Evolutionary conservation across 1,140 invertebrate genomes (phyloP).

Genomic region (Drosophila sp.): DNA sequence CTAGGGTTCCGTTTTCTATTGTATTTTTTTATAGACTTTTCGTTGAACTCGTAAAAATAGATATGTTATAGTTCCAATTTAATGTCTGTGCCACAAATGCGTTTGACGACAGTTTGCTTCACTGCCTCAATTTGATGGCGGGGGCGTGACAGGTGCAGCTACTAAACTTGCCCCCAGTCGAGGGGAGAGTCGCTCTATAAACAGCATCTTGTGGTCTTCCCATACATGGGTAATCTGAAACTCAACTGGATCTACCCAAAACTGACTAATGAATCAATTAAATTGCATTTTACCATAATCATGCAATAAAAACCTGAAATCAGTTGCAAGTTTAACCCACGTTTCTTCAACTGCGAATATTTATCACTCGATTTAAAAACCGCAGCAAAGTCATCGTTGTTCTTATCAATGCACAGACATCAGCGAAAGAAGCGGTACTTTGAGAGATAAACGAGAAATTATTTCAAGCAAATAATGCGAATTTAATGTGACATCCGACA

Average conservation of each 20-base stretch:
- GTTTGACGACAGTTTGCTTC: conserved; percentile 59
- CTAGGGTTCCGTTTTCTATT: not conserved
- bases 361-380: conserved; percentile 49
- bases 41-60: conserved; percentile 78
- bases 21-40: conserved; percentile 69
- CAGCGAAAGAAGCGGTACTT: conserved; percentile 14
- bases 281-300: conserved; percentile 63
- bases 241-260: conserved; percentile 17
- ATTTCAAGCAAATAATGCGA: conserved; percentile 80
- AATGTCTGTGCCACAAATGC: conserved; percentile 65
- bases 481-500: conserved; percentile 79
- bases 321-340: conserved; percentile 25
- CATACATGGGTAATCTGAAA: conserved; percentile 45
- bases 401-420: conserved; percentile 52
- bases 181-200: not conserved
- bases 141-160: conserved; percentile 63
- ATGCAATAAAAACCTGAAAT: conserved; percentile 34
- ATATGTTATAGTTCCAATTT: conserved; percentile 72
- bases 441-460: conserved; percentile 68
- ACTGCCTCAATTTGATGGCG: not conserved
- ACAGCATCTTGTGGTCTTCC: conserved; percentile 44
- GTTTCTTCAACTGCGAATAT: conserved; percentile 20
- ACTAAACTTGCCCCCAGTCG: no score
- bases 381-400: conserved; percentile 48
- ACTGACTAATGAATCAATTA: conserved; percentile 77